Conservation (phyloP, 2,113 vertebrate genomes). For the Suncus etruscus region DNA sequence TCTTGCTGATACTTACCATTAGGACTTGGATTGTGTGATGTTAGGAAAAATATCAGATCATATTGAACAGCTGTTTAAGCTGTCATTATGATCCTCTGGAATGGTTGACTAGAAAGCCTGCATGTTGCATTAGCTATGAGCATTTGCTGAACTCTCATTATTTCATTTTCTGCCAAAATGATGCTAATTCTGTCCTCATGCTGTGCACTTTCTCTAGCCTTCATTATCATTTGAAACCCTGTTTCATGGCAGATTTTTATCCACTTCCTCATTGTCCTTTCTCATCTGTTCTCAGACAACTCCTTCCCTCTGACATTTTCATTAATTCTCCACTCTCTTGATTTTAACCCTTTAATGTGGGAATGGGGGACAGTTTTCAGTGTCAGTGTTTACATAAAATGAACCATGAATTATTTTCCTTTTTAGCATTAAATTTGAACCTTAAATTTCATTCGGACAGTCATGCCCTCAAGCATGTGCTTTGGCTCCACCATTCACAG, state of each 20-base stretch:
- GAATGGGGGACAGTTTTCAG: slow-evolving; percentile 30
- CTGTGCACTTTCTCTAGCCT: neutral
- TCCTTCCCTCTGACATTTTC: slow-evolving; percentile 30
- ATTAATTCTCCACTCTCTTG: neutral
- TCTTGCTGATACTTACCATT: neutral
- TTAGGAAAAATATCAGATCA: neutral
- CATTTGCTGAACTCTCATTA: slow-evolving; percentile 53
- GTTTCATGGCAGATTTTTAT: neutral
- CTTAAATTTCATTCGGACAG: slow-evolving; percentile 50
- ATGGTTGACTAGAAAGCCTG: neutral
- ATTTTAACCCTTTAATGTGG: slow-evolving; percentile 54
- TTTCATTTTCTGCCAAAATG: slow-evolving; percentile 69
- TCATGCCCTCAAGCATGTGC: neutral
- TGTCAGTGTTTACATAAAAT: neutral
- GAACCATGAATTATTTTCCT: slow-evolving; percentile 18
- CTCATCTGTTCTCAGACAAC: neutral
- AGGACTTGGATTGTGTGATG: neutral
- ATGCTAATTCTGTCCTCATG: slow-evolving; percentile 36
- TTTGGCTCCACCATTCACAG: slow-evolving; percentile 2
- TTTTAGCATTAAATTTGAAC: slow-evolving; percentile 6
- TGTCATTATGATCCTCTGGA: slow-evolving; percentile 8
- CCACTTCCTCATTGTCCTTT: neutral
- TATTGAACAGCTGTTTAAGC: neutral
- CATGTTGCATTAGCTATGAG: neutral
- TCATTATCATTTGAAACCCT: slow-evolving; percentile 43